Percentiles rank a stretch among this genome's conserved stretches.
Evolutionary conservation across 2,113 vertebrate species (phyloP).

Genomic region (Tichodroma muraria): DNA sequence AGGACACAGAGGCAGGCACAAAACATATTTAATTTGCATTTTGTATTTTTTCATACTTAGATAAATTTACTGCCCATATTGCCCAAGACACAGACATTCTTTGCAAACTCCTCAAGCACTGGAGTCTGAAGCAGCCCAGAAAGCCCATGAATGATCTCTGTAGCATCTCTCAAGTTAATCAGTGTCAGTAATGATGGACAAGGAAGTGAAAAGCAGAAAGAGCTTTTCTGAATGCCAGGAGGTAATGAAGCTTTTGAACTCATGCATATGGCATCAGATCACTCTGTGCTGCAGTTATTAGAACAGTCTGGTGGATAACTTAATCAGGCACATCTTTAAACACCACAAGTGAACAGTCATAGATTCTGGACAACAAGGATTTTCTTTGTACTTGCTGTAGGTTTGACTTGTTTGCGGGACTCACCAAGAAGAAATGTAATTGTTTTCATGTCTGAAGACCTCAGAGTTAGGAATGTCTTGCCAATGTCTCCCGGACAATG

Average conservation of each 20-base stretch:
- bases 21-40: not conserved
- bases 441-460: not conserved
- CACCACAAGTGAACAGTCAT: not conserved
- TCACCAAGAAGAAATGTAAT: not conserved
- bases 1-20: not conserved
- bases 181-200: not conserved
- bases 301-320: not conserved
- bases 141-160: not conserved
- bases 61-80: not conserved
- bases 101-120: not conserved
- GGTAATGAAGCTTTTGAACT: not conserved
- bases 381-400: not conserved
- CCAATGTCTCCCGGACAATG: not conserved
- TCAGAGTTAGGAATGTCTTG: not conserved
- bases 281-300: not conserved
- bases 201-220: not conserved
- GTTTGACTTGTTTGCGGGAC: not conserved
- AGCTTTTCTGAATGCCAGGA: not conserved
- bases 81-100: not conserved
- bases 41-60: not conserved
- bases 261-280: not conserved
- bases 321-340: not conserved
- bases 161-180: not conserved
- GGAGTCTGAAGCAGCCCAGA: not conserved
- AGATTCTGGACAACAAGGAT: not conserved